Evolutionary conservation across 2,797 vertebrate genomes (phyloP), one percentile per base, ranked within the genome.

Genomic region (Micropoecilia bifurca): DNA sequence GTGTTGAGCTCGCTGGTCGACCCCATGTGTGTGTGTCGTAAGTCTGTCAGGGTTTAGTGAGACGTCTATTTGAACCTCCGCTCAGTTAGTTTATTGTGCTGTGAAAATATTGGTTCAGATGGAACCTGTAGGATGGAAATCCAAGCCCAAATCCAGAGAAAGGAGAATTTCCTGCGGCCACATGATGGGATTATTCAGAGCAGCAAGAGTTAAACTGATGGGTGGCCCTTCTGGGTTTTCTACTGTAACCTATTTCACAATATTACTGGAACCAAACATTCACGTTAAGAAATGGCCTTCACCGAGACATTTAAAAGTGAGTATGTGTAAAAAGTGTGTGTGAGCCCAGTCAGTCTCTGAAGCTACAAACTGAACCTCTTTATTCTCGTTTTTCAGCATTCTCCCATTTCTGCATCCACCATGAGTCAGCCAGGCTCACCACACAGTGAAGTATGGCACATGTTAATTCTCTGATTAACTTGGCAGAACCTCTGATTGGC

Each of bases 31-130:
- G 53, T 61, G 73, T 72, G 39, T 33, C 36, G 2, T 18, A 4
- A 71, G 83, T 79, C 85, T 88, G 78, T 75, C 76, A 78, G 85
- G 82, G 83, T 68, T 84, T 75, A 59, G 82, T 90, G 87, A 83
- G 74, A 85, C 59, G 81, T 9, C 85, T 83, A 85, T 90, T 87
- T 88, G 86, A 86, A 77, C 86, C 88, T 79, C 76, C 79, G 78
- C 90, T 84, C 88, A 75, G 80, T 91, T 88, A 66, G 61, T 66
- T 41, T 83, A 89, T 89, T 80, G 83, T 22, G 83, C 68, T 87
- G 86, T 77, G 82, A 92, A 92, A 95, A 95, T 93, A 93, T 94
- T 93, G 86, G 78, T 94, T 92, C 92, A 93, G 93, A 89, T 93
- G 92, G 86, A 88, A 71, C 72, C 77, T 39, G 41, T 82, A 77